Conservation (phyloP, 1,140 invertebrate genomes). For the Drosophila serrata region DNA sequence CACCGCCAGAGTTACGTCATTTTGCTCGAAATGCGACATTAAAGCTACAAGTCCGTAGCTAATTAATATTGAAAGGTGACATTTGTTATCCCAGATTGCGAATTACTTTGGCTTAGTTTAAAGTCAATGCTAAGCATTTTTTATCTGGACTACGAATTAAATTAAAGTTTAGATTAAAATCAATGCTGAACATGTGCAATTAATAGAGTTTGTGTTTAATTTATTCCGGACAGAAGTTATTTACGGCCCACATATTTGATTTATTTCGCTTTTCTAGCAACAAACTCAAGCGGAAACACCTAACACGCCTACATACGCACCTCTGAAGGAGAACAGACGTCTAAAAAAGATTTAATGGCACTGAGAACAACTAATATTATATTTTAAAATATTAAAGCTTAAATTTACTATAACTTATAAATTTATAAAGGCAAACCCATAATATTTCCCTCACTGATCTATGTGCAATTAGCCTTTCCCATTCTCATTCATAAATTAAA, state of each 20-base stretch:
- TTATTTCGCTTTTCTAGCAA: conserved; percentile 33
- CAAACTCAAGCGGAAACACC: conserved; percentile 51
- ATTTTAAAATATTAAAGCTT: neutral
- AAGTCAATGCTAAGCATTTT: conserved; percentile 5
- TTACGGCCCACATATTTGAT: conserved; percentile 13
- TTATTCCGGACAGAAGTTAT: conserved; percentile 19
- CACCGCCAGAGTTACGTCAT: conserved; percentile 64
- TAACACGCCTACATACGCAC: conserved; percentile 31
- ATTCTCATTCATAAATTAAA: conserved; percentile 30
- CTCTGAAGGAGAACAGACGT: neutral
- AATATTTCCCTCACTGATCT: neutral
- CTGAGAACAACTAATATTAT: neutral
- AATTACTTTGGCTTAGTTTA: conserved; percentile 1
- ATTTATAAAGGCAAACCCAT: too few species aligned
- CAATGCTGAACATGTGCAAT: conserved; percentile 18
- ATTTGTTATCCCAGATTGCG: conserved; percentile 17
- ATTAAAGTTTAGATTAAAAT: conserved; percentile 13
- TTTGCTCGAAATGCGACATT: conserved; percentile 42
- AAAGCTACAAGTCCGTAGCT: conserved; percentile 22
- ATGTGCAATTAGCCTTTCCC: neutral
- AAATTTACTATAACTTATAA: too few species aligned
- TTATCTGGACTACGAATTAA: neutral
- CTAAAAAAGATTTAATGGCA: neutral
- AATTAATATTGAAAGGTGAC: conserved; percentile 21
- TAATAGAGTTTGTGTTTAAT: neutral